phyloP scores from a whole-genome alignment of 2,113 vertebrate genomes.

The Struthidea cinerea region DNA sequence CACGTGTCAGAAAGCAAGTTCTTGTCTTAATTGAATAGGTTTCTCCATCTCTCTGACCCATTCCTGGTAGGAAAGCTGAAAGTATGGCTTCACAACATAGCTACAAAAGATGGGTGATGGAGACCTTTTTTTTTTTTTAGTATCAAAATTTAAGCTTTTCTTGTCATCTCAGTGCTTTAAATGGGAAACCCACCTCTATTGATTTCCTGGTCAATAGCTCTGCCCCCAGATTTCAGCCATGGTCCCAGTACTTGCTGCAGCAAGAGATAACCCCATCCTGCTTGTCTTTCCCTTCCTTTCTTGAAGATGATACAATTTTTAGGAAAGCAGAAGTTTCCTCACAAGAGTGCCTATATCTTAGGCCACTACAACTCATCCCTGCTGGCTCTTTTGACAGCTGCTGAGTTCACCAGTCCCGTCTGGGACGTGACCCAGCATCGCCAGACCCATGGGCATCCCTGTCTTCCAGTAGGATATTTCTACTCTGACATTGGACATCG shows the following conservation, averaged over 20 bases:
- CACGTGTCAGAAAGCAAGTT: not conserved
- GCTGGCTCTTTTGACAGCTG: not conserved
- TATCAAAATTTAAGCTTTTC: not conserved
- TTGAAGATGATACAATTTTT: not conserved
- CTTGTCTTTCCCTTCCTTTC: not conserved
- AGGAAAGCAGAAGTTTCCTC: not conserved
- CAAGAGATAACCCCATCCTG: not conserved
- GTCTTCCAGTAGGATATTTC: not conserved
- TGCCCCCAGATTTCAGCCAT: not conserved
- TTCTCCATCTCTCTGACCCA: not conserved
- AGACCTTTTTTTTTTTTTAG: not conserved
- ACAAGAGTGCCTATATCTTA: not conserved
- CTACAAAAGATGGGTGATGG: not conserved
- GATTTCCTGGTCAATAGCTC: not conserved
- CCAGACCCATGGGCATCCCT: not conserved
- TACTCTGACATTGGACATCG: not conserved
- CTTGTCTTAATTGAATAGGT: not conserved
- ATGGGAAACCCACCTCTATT: fast-evolving
- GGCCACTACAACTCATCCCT: not conserved
- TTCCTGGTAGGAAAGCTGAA: not conserved
- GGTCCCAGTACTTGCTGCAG: fast-evolving
- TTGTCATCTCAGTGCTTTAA: not conserved
- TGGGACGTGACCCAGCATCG: not conserved
- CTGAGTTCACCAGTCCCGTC: not conserved
- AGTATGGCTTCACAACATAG: not conserved